These are phyloP conservation scores for Chromobotia macracanthus DNA, from an alignment of 2,797 vertebrate genomes.

Conservation along the genomic window DNA sequence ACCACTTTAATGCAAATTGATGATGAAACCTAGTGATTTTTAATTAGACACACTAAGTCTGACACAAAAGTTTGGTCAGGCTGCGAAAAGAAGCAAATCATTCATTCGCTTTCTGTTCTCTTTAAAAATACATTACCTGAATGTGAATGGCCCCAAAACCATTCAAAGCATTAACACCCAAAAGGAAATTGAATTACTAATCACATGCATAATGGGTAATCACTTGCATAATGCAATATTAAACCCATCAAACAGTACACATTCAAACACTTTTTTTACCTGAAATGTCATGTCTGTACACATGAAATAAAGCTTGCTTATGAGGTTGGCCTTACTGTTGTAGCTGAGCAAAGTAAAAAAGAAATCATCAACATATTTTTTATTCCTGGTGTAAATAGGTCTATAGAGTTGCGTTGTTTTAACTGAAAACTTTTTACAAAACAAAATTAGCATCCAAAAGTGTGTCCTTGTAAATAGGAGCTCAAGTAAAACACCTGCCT, in stretches of 20 bases:
- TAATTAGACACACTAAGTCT: not conserved
- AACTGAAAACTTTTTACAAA: not conserved
- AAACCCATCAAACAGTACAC: too few relatives aligned
- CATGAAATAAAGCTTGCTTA: too few relatives aligned
- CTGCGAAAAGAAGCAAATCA: not conserved
- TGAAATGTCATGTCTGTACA: too few relatives aligned
- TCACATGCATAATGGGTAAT: too few relatives aligned
- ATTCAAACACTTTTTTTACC: too few relatives aligned
- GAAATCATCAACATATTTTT: too few relatives aligned
- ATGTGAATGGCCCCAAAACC: too few relatives aligned
- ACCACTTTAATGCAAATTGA: slow-evolving; percentile 41
- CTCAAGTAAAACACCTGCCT: slow-evolving; percentile 3
- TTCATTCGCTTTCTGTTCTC: not conserved
- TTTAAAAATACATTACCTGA: not conserved
- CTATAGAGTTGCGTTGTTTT: not conserved
- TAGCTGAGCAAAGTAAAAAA: too few relatives aligned
- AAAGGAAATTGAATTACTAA: too few relatives aligned
- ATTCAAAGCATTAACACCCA: too few relatives aligned
- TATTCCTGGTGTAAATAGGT: not conserved
- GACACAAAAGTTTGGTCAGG: not conserved
- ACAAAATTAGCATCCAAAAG: not conserved
- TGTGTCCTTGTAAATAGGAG: not conserved
- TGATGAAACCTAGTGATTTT: not conserved
- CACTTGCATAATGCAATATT: too few relatives aligned
- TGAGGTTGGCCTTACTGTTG: too few relatives aligned